Base-by-base conservation (phyloP, 1,140 invertebrate species). In the Meteorus sp. region DNA sequence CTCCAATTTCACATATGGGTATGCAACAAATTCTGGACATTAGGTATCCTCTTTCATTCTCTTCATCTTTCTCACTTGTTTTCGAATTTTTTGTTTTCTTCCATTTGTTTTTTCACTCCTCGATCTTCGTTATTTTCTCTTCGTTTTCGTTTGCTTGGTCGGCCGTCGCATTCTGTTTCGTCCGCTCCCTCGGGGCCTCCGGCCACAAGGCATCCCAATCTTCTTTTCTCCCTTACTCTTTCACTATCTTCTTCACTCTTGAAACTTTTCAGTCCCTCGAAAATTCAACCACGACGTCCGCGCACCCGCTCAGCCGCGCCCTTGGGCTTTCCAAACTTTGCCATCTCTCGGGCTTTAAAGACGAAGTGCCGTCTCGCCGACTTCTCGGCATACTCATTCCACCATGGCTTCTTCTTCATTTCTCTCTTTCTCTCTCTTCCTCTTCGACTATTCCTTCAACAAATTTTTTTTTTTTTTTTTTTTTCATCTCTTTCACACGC, bases 191-290 rank as follows among this genome's bases (percentile, higher is more conserved):
- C 17, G 31, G 45, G 55, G 31, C 55, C 23, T 44, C 20, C 19
- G 56, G 56, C 56, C 56, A 58, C 56, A 29, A 35, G 45, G n/a
- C n/a, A n/a, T n/a, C n/a, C n/a, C n/a, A 33, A 58, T 58, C 45
- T 27, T 39, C 17, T 48, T 37, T 25, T 50, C 23, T 51, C 43
- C 33, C 23, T 19, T 25, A 15, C 45, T 23, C 20, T n/a, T n/a
- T 39, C 17, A 11, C 35, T 39, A 15, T 39, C 35, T n/a, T 39
- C 13, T 39, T 39, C 35, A 15, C 23, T 8, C n/a, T 35, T 22
- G 9, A n/a, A 58, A 58, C 45, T 58, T 58, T 58, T 58, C 56
- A 58, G 56, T 58, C 56, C 33, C 20, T 58, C 47, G 56, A 58
- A 58, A 58, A 50, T 58, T 58, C 37, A 53, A 23, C 37, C n/a